Percentiles rank a stretch among this genome's conserved stretches.
These are phyloP conservation scores for Pipistrellus pygmaeus DNA, from an alignment of 2,797 vertebrate species.

Conservation along the genomic window DNA sequence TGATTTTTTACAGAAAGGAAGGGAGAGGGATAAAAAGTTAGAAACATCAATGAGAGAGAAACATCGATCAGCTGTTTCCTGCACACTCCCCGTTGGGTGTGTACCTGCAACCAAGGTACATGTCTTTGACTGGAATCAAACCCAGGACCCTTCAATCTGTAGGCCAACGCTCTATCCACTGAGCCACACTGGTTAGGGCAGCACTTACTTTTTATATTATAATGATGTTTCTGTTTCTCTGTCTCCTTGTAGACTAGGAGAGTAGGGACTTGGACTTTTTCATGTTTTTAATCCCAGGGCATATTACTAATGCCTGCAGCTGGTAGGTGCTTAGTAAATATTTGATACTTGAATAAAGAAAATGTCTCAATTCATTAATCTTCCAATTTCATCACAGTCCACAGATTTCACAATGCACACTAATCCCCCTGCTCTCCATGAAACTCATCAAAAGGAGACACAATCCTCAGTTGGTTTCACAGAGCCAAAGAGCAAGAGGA, in stretches of 20 bases:
- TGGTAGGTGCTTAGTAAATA: conserved; percentile 45
- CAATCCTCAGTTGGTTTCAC: background rate
- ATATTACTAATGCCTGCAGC: background rate
- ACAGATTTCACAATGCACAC: background rate
- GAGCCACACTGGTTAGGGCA: background rate
- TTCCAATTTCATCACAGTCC: background rate
- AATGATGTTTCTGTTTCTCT: background rate
- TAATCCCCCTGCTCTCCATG: background rate
- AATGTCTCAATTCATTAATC: conserved; percentile 7
- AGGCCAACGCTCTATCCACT: too few relatives aligned
- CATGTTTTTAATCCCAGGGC: conserved; percentile 20
- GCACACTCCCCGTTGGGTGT: too few relatives aligned
- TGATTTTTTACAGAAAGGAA: too few relatives aligned
- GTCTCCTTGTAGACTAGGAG: background rate
- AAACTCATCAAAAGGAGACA: conserved; percentile 32
- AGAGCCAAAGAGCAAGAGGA: conserved; percentile 28
- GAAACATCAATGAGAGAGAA: too few relatives aligned
- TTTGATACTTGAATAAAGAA: conserved; percentile 49
- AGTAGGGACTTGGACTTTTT: background rate
- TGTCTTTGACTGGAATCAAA: too few relatives aligned
- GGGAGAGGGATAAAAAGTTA: too few relatives aligned
- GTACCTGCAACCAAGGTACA: too few relatives aligned
- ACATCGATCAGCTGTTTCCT: too few relatives aligned
- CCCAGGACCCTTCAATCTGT: too few relatives aligned
- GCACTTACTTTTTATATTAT: conserved; percentile 49